These are phyloP conservation scores for Chaetodon trifascialis DNA, from an alignment of 2,113 vertebrate genomes.

Conservation along the genomic window DNA sequence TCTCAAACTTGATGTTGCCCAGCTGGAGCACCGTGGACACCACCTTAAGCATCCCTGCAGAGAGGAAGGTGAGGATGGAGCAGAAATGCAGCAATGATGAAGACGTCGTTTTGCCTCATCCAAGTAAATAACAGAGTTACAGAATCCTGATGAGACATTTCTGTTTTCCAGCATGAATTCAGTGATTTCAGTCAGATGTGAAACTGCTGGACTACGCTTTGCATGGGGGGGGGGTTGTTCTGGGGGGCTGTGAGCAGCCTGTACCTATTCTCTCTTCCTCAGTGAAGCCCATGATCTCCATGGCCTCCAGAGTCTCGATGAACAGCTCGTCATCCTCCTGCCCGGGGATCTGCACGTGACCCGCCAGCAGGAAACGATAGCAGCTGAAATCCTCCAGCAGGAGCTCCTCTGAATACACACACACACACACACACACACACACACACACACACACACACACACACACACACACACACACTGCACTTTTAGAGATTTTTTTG, in stretches of 20 bases:
- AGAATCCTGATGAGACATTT: too few species aligned
- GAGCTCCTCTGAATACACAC: conserved; percentile 86
- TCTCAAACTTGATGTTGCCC: conserved; percentile 95
- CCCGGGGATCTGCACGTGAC: conserved; percentile 90
- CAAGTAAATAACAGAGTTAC: neutral
- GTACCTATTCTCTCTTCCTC: conserved; percentile 91
- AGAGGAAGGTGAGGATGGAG: neutral
- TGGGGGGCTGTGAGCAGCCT: neutral
- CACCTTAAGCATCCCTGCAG: conserved; percentile 91
- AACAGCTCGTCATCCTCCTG: conserved; percentile 94
- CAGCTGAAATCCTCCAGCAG: conserved; percentile 90
- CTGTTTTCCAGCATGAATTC: too few species aligned
- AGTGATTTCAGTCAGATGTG: too few species aligned
- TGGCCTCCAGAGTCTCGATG: conserved; percentile 93
- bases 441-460: too few species aligned
- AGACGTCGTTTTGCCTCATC: too few species aligned
- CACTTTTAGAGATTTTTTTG: too few species aligned
- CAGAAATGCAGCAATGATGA: too few species aligned
- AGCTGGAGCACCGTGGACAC: conserved; percentile 95
- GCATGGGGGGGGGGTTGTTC: too few species aligned
- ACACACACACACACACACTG: too few species aligned
- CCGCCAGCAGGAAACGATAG: conserved; percentile 91
- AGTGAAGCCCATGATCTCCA: conserved; percentile 95
- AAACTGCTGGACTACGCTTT: too few species aligned
- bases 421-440: neutral